phyloP scores from a whole-genome alignment of 2,113 vertebrate genomes.

The Galeopterus variegatus region DNA sequence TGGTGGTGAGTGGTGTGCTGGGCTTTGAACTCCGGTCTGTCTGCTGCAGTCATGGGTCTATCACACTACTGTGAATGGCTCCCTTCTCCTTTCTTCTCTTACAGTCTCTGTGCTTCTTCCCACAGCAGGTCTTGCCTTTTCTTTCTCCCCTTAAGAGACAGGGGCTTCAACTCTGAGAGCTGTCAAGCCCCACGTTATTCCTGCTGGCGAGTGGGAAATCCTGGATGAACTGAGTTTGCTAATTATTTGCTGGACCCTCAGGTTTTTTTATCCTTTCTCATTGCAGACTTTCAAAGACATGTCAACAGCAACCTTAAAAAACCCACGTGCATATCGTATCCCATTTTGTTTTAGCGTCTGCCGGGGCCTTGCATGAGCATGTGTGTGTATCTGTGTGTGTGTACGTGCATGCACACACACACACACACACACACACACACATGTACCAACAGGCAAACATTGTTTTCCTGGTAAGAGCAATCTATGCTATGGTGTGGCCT shows the following conservation, averaged over 20 bases:
- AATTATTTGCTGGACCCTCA: neutral
- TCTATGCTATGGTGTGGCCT: neutral
- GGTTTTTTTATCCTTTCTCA: neutral
- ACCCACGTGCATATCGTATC: neutral
- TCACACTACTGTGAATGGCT: neutral
- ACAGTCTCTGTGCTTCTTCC: neutral
- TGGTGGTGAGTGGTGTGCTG: rapidly evolving
- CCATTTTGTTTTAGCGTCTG: neutral
- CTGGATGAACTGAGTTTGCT: neutral
- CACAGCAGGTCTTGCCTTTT: neutral
- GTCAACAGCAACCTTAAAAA: neutral
- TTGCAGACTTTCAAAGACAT: neutral
- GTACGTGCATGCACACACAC: rapidly evolving
- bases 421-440: too few relatives aligned
- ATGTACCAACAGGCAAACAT: neutral
- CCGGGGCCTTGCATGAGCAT: neutral
- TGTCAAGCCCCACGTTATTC: neutral
- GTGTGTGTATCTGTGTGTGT: neutral
- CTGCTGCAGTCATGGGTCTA: rapidly evolving
- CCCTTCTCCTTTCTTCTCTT: neutral
- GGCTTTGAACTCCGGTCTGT: neutral
- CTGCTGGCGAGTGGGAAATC: neutral
- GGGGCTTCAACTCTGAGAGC: neutral
- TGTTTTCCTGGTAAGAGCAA: neutral
- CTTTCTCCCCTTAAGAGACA: neutral